Percentiles rank a stretch among this genome's conserved stretches.
phyloP scores from a whole-genome alignment of 1,140 invertebrate genomes.

The Riptortus pedestris region DNA sequence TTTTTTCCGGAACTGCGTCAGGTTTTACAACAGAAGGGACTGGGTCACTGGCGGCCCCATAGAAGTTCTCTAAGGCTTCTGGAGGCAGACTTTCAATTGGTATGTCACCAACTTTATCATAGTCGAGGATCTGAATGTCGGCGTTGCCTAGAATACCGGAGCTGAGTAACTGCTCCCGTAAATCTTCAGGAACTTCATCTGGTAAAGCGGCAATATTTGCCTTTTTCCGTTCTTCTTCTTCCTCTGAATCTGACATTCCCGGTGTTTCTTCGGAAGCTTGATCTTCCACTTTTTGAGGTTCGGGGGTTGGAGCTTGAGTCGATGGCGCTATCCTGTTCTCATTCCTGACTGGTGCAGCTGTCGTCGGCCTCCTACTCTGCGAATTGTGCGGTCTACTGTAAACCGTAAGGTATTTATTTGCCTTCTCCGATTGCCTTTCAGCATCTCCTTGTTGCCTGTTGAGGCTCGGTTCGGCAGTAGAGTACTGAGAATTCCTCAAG shows the following conservation, averaged over 20 bases:
- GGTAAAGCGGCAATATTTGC: conserved; percentile 54
- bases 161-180: conserved; percentile 67
- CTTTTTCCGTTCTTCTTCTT: conserved; percentile 42
- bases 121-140: conserved; percentile 73
- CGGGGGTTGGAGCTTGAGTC: background rate
- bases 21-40: conserved; percentile 32
- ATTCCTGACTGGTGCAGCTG: background rate
- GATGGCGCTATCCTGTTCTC: conserved; percentile 3
- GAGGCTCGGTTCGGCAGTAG: background rate
- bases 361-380: background rate
- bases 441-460: background rate
- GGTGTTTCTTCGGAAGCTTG: conserved; percentile 14
- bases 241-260: too few species aligned
- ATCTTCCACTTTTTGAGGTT: conserved; percentile 11
- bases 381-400: background rate
- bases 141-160: conserved; percentile 76
- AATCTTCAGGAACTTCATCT: conserved; percentile 75
- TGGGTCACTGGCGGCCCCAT: conserved; percentile 49
- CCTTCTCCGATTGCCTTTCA: background rate
- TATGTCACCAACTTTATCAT: conserved; percentile 79
- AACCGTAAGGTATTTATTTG: background rate
- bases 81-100: conserved; percentile 71
- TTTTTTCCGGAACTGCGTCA: conserved; percentile 17
- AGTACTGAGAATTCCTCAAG: background rate
- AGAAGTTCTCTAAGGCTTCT: conserved; percentile 72